These are phyloP conservation scores for Megamerina dolium DNA, from an alignment of 2,888 invertebrate genomes.

Conservation along the genomic window DNA sequence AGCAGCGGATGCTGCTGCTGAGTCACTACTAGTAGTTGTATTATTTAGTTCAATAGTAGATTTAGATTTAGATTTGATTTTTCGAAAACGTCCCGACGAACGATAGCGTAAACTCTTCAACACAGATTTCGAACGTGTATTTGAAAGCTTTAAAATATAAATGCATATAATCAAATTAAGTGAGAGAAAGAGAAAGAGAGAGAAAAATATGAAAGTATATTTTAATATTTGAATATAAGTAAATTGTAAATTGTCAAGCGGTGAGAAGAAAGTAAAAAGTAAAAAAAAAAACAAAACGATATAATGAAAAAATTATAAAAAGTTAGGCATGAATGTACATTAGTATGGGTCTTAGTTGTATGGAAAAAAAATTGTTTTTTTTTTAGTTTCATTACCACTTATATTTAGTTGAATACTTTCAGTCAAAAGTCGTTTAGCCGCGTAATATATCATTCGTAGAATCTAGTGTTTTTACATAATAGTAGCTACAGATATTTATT, in stretches of 20 bases:
- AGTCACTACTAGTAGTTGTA: constrained; percentile 10
- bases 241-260: background rate
- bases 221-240: background rate
- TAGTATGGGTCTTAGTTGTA: too few species aligned
- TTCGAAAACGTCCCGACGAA: constrained; percentile 28
- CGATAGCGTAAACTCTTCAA: constrained; percentile 38
- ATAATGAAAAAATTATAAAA: too few species aligned
- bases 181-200: background rate
- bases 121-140: constrained; percentile 35
- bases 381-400: too few species aligned
- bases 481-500: too few species aligned
- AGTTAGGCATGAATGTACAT: too few species aligned
- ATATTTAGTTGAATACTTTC: too few species aligned
- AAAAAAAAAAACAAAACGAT: too few species aligned
- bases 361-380: too few species aligned
- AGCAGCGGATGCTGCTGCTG: constrained; percentile 9
- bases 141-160: constrained; percentile 25
- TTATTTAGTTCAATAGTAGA: constrained; percentile 29
- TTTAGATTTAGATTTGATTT: constrained; percentile 31
- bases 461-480: too few species aligned
- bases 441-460: too few species aligned
- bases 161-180: constrained; percentile 7
- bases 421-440: too few species aligned
- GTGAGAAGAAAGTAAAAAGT: background rate
- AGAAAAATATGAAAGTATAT: constrained; percentile 1